Conservation (phyloP, 2,113 vertebrate genomes). For the Machaerirhynchus nigripectus region DNA sequence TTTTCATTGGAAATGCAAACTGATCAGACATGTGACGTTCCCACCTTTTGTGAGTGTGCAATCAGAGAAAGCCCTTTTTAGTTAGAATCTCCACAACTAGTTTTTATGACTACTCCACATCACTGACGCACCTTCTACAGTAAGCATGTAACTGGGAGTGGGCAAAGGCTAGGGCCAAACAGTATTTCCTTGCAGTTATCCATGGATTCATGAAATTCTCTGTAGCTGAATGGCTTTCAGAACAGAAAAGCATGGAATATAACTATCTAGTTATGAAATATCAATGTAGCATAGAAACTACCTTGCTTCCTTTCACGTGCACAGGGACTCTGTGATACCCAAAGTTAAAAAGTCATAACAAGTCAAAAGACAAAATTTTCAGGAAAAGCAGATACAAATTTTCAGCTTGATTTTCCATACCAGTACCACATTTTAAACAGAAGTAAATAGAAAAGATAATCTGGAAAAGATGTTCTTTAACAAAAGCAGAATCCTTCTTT, state of each 20-base stretch:
- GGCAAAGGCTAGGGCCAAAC: neutral
- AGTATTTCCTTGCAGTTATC: neutral
- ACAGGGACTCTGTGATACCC: neutral
- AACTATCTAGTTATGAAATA: neutral
- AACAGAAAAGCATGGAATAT: neutral
- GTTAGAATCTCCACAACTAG: neutral
- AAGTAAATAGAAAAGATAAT: neutral
- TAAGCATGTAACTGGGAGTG: neutral
- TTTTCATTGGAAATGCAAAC: neutral
- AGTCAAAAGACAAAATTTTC: neutral
- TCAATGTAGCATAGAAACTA: neutral
- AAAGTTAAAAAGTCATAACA: neutral
- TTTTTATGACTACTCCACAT: neutral
- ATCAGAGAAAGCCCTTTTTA: neutral
- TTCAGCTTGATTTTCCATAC: neutral
- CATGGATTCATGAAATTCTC: neutral
- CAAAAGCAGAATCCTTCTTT: neutral
- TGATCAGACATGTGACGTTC: neutral
- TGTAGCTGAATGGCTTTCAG: neutral
- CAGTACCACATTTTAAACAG: neutral
- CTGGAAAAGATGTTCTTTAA: neutral
- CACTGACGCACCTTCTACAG: neutral
- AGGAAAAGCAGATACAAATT: neutral
- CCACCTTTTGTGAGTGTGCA: neutral
- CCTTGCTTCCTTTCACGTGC: neutral